These are phyloP conservation scores for Microplitis demolitor DNA, from an alignment of 1,140 invertebrate genomes.

Conservation along the genomic window DNA sequence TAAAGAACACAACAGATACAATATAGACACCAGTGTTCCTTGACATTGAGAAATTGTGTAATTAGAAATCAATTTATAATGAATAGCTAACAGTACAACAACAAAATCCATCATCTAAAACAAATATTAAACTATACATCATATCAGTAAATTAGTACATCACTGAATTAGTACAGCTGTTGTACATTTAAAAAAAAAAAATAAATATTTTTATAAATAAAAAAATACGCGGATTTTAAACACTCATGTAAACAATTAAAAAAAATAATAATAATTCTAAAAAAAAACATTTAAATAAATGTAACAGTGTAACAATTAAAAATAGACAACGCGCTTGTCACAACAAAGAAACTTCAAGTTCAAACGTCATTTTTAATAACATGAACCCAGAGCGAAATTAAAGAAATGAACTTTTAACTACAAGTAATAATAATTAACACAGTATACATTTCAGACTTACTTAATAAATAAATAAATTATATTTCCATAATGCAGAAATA, in stretches of 20 bases:
- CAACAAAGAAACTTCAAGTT: too few species aligned
- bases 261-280: too few species aligned
- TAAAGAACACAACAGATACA: conserved; percentile 20
- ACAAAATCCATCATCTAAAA: not conserved
- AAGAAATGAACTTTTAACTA: too few species aligned
- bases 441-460: too few species aligned
- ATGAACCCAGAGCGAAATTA: too few species aligned
- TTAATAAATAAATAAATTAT: not conserved
- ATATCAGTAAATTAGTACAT: not conserved
- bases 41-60: not conserved
- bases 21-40: not conserved
- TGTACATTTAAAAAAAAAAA: not conserved
- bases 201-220: not conserved
- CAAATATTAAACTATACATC: not conserved
- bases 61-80: conserved; percentile 15
- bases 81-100: not conserved
- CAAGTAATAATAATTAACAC: too few species aligned
- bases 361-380: too few species aligned
- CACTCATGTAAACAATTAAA: too few species aligned
- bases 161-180: not conserved
- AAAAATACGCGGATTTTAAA: too few species aligned
- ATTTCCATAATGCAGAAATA: conserved; percentile 33
- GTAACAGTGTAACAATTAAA: too few species aligned
- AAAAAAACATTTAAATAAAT: too few species aligned
- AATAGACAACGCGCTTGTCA: too few species aligned